Conservation (phyloP, 2,113 vertebrate species). For the Stomatorhinus ivindoensis region DNA sequence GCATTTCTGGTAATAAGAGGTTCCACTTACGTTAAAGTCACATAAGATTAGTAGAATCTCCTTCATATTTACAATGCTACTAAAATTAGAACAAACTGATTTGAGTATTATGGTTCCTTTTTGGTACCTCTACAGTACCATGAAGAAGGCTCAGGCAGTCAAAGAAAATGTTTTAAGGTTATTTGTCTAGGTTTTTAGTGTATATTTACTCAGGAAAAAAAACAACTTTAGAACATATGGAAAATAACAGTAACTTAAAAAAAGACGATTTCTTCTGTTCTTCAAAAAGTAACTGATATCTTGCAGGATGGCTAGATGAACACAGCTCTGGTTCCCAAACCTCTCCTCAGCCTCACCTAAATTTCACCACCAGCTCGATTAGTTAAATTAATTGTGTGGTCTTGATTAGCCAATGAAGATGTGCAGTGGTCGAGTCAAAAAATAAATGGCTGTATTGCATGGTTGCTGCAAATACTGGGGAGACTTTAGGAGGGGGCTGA, state of each 20-base stretch:
- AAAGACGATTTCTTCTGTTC: background rate
- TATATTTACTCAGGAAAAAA: background rate
- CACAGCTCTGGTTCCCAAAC: background rate
- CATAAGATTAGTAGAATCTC: background rate
- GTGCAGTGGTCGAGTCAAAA: background rate
- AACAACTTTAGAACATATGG: background rate
- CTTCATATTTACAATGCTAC: background rate
- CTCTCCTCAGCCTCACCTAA: background rate
- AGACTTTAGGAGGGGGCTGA: background rate
- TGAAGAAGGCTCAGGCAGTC: background rate
- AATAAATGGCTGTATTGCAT: background rate
- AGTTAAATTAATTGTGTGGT: background rate
- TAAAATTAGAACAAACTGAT: background rate
- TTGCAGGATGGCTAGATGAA: background rate
- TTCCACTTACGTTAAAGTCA: background rate
- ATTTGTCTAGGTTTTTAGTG: background rate
- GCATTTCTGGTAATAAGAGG: background rate
- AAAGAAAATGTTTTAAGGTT: background rate
- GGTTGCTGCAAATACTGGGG: background rate
- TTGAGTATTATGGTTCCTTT: background rate
- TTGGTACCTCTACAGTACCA: background rate
- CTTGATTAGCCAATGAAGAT: background rate
- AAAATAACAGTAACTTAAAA: background rate
- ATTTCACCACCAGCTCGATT: background rate
- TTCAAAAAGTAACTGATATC: background rate